phyloP scores from a whole-genome alignment of 2,113 vertebrate genomes.

The Gila orcuttii region DNA sequence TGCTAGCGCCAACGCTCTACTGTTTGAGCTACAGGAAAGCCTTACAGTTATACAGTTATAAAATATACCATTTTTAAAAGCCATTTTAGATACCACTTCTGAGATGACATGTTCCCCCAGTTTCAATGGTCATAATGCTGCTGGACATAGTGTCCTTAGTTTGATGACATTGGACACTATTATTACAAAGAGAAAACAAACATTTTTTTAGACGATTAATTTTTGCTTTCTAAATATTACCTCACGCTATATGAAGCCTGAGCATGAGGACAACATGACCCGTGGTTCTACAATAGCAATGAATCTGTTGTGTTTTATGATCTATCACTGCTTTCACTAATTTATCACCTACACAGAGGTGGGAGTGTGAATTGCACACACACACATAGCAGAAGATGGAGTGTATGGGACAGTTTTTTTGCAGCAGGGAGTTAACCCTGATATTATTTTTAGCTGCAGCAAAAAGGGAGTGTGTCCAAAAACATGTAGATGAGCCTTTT shows the following conservation, averaged over 20 bases:
- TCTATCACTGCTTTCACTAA: constrained; percentile 46
- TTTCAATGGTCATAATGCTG: neutral
- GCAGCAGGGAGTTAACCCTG: constrained; percentile 69
- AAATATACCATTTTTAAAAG: neutral
- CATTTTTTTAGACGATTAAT: neutral
- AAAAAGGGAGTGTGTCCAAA: constrained; percentile 62
- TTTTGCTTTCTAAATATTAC: constrained; percentile 17
- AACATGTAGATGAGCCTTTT: constrained; percentile 63
- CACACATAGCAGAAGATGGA: constrained; percentile 52
- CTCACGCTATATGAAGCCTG: constrained; percentile 24
- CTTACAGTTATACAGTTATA: too few species aligned
- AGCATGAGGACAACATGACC: constrained; percentile 30
- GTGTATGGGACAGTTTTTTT: constrained; percentile 64
- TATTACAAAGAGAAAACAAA: constrained; percentile 19
- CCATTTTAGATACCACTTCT: neutral
- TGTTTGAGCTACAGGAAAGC: too few species aligned
- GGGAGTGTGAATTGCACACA: constrained; percentile 20
- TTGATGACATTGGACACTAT: constrained; percentile 15
- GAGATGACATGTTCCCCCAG: neutral
- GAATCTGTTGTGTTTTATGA: constrained; percentile 48
- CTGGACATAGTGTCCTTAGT: neutral
- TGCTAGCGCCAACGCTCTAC: too few species aligned
- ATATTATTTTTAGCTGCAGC: constrained; percentile 74
- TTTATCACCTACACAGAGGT: constrained; percentile 51
- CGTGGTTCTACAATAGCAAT: constrained; percentile 27